Base-by-base conservation (phyloP, 2,113 vertebrate genomes). In the Zapornia atra region DNA sequence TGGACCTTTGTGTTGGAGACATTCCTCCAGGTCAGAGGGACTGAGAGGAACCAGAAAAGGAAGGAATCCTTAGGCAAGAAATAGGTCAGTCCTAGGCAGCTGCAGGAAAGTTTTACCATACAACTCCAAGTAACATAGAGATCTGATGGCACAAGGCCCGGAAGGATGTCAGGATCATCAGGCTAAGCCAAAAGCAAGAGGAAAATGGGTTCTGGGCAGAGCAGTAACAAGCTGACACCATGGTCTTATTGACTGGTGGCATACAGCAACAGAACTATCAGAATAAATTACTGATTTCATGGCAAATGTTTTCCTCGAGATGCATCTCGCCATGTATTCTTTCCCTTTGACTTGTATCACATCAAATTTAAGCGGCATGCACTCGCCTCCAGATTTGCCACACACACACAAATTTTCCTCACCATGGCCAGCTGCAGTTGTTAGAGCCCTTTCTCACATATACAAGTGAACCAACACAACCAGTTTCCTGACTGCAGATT, bases 1-100 rank as follows among this genome's bases (percentile, higher is more conserved):
- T 40, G n/a, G 36, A 54, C 11, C 56, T 44, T n/a, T 40, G 46
- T 48, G 3, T 65, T 36, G 5, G 0, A 46, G 59, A 2, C 1
- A 64, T 25, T 71, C 53, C 48, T 86, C 28, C 57, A 68, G 29
- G 33, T 31, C 51, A 36, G 20, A 79, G 7, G 13, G 13, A 82
- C n/a, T 42, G 33, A 44, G 53, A 57, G 82, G 15, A 81, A 18
- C 5, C 31, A 51, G 31, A 65, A 60, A 29, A 69, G 15, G 64
- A 64, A 53, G 6, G 15, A 86, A 57, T 53, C 28, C 20, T 77
- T 17, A 57, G 21, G 21, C 33, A 73, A 77, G n/a, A 88, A 73
- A 70, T 11, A 0, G 0, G 17, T 44, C 51, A 46, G 34, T 42
- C 42, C 59, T 36, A 57, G 12, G 56, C 12, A 68, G 10, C 59